Evolutionary conservation across 30 jellyfish, hydroid and myxozoan species (phyloP).

Genomic region (Hydractinia echinata): DNA sequence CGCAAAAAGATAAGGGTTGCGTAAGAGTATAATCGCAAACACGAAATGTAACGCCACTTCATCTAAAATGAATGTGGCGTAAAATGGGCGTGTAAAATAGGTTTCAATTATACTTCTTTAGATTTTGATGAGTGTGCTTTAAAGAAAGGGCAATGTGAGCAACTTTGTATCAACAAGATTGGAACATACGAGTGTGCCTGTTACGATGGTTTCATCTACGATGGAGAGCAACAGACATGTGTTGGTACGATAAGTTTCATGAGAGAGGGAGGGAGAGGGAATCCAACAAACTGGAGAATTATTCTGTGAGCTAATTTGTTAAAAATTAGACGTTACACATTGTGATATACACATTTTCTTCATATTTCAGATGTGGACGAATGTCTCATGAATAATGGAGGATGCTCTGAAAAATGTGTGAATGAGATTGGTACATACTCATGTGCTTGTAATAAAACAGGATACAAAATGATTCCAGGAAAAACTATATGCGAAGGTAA

Average conservation of each 20-base stretch:
- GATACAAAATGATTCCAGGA: conserved; percentile 23
- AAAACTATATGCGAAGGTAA: conserved; percentile 40
- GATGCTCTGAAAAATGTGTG: conserved; percentile 41
- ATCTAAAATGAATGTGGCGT: no score
- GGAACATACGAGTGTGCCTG: conserved; percentile 44
- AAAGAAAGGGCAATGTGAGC: conserved; percentile 21
- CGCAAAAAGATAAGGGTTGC: no score
- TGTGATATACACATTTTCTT: not conserved
- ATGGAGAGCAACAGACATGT: conserved; percentile 4
- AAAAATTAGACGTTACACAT: not conserved
- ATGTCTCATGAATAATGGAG: conserved; percentile 37
- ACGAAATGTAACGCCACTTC: no score
- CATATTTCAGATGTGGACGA: not conserved
- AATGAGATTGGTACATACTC: conserved; percentile 33
- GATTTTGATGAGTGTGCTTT: conserved; percentile 46
- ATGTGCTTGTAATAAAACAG: conserved; percentile 33
- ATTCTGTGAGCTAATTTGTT: not conserved
- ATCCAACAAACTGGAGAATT: no score
- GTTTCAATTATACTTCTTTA: not conserved
- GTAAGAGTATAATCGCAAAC: no score
- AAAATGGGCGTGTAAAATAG: no score
- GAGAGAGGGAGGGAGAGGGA: no score
- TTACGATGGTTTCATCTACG: conserved; percentile 28
- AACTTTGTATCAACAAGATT: conserved; percentile 27
- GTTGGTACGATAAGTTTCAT: conserved; percentile 17